Evolutionary conservation across 2,113 vertebrate genomes (phyloP), one percentile per base, ranked within the genome.

Genomic region (Stegastes partitus): DNA sequence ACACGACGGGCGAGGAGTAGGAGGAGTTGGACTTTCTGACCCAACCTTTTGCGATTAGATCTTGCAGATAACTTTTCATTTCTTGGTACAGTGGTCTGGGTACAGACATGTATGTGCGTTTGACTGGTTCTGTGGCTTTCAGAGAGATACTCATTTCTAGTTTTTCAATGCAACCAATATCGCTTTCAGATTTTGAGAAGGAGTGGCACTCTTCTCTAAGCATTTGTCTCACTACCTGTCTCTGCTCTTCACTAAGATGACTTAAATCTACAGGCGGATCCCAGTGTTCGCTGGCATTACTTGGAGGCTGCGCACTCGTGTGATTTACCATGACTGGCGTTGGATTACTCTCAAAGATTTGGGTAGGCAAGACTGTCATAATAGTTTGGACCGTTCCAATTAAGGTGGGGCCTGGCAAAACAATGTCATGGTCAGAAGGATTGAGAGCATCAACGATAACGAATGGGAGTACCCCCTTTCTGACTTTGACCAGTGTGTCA

Each of bases 191-290:
- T 16, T 21, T 76, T 15, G 59, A 83, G 26, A 71, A 67, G 1
- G 68, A 77, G 7, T 62, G 21, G 2, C 68, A 72, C 10, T 62
- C 55, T 15, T 82, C 59, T 25, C 31, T 64, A 2, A 75, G 58
- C 72, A 81, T 51, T 11, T 51, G 19, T 34, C 12, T 51, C 2
- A 58, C 79, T 21, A 37, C 8, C 12, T 34, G 11, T 54, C 47
- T 58, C 44, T 72, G 37, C 1, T 67, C 18, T 28, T 71, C 47
- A 5, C 1, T n/a, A 0, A 84, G 19, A 16, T 79, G 76, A 19
- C 23, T 67, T 7, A 79, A 0, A 22, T 66, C 51, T 22, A 74
- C 65, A 11, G 76, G 64, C 8, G 72, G 79, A 15, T 82, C 74
- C 62, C 74, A 83, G 18, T 53, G 2, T 16, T 72, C 68, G 42